A percentile compares a stretch with the other conserved stretches of the same genome.
Conservation (phyloP, 2,113 vertebrate species). For the Fukomys damarensis region DNA sequence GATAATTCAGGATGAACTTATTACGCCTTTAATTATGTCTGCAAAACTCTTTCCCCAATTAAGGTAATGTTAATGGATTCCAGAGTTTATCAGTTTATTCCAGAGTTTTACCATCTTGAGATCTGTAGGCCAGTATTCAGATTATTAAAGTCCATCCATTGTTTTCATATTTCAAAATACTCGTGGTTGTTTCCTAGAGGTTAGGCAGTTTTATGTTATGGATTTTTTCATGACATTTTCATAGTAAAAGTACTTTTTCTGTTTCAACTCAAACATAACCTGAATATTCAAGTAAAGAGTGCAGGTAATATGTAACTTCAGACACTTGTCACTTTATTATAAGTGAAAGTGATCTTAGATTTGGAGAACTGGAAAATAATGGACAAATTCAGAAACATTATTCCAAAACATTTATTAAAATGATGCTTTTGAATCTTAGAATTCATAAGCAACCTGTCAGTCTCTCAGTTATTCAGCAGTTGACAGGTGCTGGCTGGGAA, state of each 20-base stretch:
- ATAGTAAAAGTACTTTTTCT: not conserved
- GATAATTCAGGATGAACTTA: not conserved
- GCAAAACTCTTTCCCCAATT: not conserved
- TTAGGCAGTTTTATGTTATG: not conserved
- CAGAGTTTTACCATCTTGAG: not conserved
- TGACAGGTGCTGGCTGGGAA: not conserved
- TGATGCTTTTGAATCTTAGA: not conserved
- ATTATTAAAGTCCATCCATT: conserved; percentile 21
- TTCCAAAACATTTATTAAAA: not conserved
- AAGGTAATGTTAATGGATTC: not conserved
- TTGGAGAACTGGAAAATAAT: conserved; percentile 32
- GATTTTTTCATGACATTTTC: not conserved
- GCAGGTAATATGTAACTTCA: not conserved
- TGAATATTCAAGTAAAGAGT: conserved; percentile 9
- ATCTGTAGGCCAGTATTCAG: not conserved
- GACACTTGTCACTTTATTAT: not conserved
- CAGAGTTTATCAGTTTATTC: not conserved
- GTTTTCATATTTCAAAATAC: conserved; percentile 36
- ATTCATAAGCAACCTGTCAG: not conserved
- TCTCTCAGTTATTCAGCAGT: not conserved
- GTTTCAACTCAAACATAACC: not conserved
- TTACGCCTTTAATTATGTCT: not conserved
- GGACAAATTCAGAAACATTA: conserved; percentile 24
- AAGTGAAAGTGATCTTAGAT: conserved; percentile 43
- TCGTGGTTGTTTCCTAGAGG: conserved; percentile 54